Conservation (phyloP, 2,113 vertebrate species). For the Myrmecophaga tridactyla region DNA sequence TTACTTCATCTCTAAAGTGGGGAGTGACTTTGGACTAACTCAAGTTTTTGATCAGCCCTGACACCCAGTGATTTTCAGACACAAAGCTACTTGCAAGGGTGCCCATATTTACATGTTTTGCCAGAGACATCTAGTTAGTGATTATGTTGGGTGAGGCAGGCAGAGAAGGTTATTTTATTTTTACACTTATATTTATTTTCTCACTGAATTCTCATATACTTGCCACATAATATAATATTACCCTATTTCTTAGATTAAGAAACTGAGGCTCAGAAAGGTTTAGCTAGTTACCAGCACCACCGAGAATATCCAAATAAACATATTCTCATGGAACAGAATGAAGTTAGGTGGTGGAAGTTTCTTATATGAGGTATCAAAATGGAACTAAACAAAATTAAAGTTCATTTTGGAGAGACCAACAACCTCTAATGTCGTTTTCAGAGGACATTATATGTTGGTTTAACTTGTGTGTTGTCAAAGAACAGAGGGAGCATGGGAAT, state of each 20-base stretch:
- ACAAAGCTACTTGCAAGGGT: not conserved
- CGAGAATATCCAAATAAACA: not conserved
- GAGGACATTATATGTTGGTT: not conserved
- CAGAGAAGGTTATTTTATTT: not conserved
- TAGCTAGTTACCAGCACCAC: not conserved
- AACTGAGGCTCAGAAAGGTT: not conserved
- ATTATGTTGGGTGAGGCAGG: not conserved
- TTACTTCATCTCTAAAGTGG: not conserved
- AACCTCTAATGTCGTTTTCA: not conserved
- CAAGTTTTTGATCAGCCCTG: not conserved
- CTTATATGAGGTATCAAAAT: not conserved
- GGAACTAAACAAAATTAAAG: not conserved
- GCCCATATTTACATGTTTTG: not conserved
- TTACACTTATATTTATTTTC: not conserved
- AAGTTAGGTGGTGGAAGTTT: not conserved
- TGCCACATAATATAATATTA: not conserved
- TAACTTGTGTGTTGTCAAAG: not conserved
- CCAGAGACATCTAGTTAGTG: not conserved
- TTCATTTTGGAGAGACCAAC: not conserved
- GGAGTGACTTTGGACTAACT: not conserved
- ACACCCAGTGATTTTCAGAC: not conserved
- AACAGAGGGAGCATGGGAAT: not conserved
- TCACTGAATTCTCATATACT: not conserved
- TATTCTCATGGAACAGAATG: not conserved
- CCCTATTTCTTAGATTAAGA: not conserved